Evolutionary conservation across 2,113 vertebrate genomes (phyloP).

Genomic region (Cebus imitator): DNA sequence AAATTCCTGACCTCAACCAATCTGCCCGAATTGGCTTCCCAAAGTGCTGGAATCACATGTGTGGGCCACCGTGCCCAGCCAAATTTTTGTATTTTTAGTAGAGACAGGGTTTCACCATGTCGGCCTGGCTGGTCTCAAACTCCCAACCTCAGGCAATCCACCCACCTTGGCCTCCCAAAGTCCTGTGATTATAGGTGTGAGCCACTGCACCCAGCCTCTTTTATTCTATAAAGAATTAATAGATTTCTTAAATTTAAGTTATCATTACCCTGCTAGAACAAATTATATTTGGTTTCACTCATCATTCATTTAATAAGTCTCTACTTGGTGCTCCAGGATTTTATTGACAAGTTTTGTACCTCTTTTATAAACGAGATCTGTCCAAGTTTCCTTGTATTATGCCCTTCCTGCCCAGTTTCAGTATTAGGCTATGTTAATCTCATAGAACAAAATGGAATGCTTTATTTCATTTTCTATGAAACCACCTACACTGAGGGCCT

Average conservation of each 20-base stretch:
- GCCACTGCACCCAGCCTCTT: not conserved
- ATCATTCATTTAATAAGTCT: not conserved
- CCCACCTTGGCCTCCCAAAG: too few relatives aligned
- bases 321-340: not conserved
- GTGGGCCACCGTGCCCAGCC: too few relatives aligned
- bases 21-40: too few relatives aligned
- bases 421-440: not conserved
- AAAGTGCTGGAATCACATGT: too few relatives aligned
- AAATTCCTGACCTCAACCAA: too few relatives aligned
- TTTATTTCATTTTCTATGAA: constrained; percentile 2
- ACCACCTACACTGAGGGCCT: not conserved
- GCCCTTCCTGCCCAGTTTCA: not conserved
- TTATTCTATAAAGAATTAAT: not conserved
- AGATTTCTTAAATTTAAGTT: constrained; percentile 23
- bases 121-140: too few relatives aligned
- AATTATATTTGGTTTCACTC: not conserved
- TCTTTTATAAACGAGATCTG: not conserved
- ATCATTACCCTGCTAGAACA: not conserved
- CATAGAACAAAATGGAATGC: not conserved
- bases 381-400: not conserved
- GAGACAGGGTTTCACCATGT: too few relatives aligned
- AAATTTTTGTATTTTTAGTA: too few relatives aligned
- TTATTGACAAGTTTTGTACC: not conserved
- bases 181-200: too few relatives aligned
- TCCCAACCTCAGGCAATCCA: too few relatives aligned